phyloP scores from a whole-genome alignment of 2,888 invertebrate genomes.

The Drosophila meridionalis region DNA sequence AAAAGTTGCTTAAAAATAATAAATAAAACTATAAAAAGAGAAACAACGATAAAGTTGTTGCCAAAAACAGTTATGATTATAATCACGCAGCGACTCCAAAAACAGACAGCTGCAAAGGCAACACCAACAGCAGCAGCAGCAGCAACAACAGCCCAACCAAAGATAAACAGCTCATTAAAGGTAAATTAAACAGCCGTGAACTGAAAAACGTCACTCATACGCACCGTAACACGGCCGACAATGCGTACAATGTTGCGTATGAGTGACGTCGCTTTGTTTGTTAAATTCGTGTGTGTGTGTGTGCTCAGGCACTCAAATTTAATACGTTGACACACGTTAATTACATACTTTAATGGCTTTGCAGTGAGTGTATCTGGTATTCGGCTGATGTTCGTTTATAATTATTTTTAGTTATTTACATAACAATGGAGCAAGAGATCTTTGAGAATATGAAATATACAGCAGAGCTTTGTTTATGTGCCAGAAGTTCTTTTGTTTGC shows the following conservation, averaged over 20 bases:
- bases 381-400: neutral
- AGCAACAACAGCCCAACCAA: conserved; percentile 13
- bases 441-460: conserved; percentile 8
- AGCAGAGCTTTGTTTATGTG: neutral
- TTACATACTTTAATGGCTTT: neutral
- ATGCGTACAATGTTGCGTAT: conserved; percentile 55
- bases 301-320: neutral
- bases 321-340: neutral
- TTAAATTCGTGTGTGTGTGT: conserved; percentile 25
- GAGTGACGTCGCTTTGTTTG: conserved; percentile 59
- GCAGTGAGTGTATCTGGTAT: conserved; percentile 7
- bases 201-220: conserved; percentile 72
- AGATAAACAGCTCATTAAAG: conserved; percentile 71
- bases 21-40: conserved; percentile 24
- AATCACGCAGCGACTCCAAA: conserved; percentile 13
- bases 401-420: conserved; percentile 18
- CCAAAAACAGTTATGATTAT: conserved; percentile 49
- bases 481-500: neutral
- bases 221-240: conserved; percentile 49
- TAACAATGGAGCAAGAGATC: conserved; percentile 2
- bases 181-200: conserved; percentile 74
- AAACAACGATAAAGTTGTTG: conserved; percentile 22
- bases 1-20: conserved; percentile 10
- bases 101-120: neutral
- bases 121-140: conserved; percentile 3